phyloP scores from a whole-genome alignment of 92 coral and sea anemone genomes.

The Anthopleura xanthogrammica region DNA sequence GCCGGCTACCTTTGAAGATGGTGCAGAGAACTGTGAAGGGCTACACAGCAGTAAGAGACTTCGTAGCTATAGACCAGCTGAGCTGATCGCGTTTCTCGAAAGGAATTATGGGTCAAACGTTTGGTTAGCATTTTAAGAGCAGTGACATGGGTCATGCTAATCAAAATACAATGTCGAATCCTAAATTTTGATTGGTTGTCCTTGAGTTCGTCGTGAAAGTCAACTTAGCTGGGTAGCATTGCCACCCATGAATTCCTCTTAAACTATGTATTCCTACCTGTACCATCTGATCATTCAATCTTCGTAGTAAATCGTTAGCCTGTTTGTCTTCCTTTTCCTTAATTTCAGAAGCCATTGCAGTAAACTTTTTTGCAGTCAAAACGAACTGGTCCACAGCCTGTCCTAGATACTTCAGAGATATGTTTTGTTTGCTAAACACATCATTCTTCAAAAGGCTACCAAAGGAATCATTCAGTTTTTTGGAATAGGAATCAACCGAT shows the following conservation, averaged over 20 bases:
- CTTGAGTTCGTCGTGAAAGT: too few relatives aligned
- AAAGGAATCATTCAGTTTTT: constrained; percentile 54
- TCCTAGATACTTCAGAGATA: constrained; percentile 34
- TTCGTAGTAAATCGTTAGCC: constrained; percentile 65
- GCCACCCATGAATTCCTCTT: background rate
- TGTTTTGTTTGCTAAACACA: constrained; percentile 23
- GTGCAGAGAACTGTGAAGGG: too few relatives aligned
- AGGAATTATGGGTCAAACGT: too few relatives aligned
- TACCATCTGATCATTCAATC: constrained; percentile 80
- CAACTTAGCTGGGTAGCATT: too few relatives aligned
- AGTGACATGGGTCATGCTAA: too few relatives aligned
- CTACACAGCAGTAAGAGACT: too few relatives aligned
- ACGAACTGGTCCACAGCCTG: constrained; percentile 31
- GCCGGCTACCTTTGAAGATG: too few relatives aligned
- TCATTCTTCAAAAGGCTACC: constrained; percentile 25
- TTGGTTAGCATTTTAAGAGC: too few relatives aligned
- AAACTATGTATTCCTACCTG: constrained; percentile 29
- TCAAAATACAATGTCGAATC: too few relatives aligned
- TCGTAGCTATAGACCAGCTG: too few relatives aligned
- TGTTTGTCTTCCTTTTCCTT: constrained; percentile 38
- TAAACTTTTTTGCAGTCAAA: constrained; percentile 7
- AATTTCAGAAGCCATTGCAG: constrained; percentile 3
- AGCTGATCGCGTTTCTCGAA: too few relatives aligned
- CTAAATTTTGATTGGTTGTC: too few relatives aligned
- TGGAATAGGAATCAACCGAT: constrained; percentile 45